These are phyloP conservation scores for Furnarius figulus DNA, from an alignment of 2,113 vertebrate genomes.

Conservation along the genomic window DNA sequence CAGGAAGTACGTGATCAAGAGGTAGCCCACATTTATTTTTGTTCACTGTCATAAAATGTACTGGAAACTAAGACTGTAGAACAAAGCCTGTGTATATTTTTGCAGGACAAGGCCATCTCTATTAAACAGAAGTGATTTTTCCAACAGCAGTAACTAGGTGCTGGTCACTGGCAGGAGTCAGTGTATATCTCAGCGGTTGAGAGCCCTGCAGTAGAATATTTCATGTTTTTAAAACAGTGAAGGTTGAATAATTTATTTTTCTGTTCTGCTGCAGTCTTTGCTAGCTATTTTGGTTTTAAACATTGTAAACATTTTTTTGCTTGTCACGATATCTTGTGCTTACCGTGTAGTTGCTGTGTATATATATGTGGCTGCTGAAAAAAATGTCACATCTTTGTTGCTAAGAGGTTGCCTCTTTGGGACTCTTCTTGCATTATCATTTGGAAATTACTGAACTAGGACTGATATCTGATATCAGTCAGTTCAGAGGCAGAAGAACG, in stretches of 20 bases:
- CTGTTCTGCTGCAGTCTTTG: background rate
- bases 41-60: background rate
- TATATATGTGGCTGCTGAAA: background rate
- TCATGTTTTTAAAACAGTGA: background rate
- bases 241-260: background rate
- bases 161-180: background rate
- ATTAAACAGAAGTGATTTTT: conserved; percentile 24
- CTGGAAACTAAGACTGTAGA: background rate
- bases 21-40: background rate
- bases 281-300: background rate
- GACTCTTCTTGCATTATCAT: background rate
- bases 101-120: conserved; percentile 8
- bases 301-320: background rate
- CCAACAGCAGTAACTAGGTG: conserved; percentile 1
- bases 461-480: background rate
- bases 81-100: background rate
- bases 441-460: background rate
- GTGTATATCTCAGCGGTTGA: background rate
- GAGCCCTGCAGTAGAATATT: background rate
- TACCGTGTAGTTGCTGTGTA: background rate
- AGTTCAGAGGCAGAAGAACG: background rate
- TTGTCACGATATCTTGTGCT: background rate
- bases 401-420: background rate
- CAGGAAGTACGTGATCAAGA: background rate
- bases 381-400: background rate